Evolutionary conservation across 1,140 invertebrate genomes (phyloP).

Genomic region (Cylas formicarius): DNA sequence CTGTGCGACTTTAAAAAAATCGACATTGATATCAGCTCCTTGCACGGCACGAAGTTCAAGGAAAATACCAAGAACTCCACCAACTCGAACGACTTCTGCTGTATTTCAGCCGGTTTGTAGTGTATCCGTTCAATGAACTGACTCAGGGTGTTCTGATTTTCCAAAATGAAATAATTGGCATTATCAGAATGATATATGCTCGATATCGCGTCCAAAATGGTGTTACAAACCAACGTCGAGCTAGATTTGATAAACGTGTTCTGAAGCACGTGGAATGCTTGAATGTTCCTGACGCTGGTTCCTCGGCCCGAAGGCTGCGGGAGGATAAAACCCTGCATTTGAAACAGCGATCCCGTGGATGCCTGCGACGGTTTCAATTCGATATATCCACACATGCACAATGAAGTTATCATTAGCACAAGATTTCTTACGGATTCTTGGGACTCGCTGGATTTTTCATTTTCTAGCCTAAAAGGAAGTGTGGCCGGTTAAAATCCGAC

Average conservation of each 20-base stretch:
- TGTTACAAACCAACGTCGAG: slow-evolving; percentile 75
- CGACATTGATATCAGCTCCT: slow-evolving; percentile 94
- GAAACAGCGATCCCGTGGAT: slow-evolving; percentile 81
- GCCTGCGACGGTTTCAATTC: slow-evolving; percentile 79
- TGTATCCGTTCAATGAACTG: slow-evolving; percentile 95
- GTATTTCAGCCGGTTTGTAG: slow-evolving; percentile 81
- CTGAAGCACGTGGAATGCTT: slow-evolving; percentile 92
- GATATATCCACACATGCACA: slow-evolving; percentile 88
- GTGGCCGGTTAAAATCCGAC: too few relatives aligned
- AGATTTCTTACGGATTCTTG: slow-evolving; percentile 87
- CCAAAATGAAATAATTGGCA: slow-evolving; percentile 98
- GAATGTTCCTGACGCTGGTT: slow-evolving; percentile 83
- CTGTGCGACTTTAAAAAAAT: slow-evolving; percentile 76
- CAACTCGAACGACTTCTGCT: slow-evolving; percentile 93
- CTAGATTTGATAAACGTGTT: slow-evolving; percentile 87
- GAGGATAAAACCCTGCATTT: slow-evolving; percentile 85
- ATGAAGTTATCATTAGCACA: slow-evolving; percentile 84
- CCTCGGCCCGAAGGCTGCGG: slow-evolving; percentile 86
- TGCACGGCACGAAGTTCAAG: slow-evolving; percentile 97
- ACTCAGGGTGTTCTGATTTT: slow-evolving; percentile 89
- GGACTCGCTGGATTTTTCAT: slow-evolving; percentile 65
- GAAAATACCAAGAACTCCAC: slow-evolving; percentile 96
- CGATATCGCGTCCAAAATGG: slow-evolving; percentile 91
- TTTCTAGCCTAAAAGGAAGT: slow-evolving; percentile 59
- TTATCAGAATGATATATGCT: slow-evolving; percentile 96